A percentile compares a stretch with the other conserved stretches of the same genome.
Evolutionary conservation across 2,888 invertebrate genomes (phyloP).

Genomic region (Papilio elwesi): DNA sequence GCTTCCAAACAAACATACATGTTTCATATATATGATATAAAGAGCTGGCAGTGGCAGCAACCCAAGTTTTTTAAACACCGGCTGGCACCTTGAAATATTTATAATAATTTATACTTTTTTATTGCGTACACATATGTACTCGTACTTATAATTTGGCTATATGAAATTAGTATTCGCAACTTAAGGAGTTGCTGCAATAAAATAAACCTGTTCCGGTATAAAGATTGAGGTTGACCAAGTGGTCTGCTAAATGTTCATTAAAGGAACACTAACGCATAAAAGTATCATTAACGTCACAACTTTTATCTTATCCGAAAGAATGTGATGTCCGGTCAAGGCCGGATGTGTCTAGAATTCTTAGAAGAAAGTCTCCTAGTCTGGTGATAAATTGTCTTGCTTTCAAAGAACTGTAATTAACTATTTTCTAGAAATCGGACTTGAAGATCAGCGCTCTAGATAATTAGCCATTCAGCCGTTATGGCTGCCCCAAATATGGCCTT

Average conservation of each 20-base stretch:
- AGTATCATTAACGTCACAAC: not conserved
- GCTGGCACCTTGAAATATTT: too few species aligned
- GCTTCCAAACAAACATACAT: too few species aligned
- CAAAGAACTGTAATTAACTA: slow-evolving; percentile 17
- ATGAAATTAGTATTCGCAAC: too few species aligned
- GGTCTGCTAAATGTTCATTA: not conserved
- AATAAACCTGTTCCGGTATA: too few species aligned
- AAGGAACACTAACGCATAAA: not conserved
- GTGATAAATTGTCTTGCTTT: not conserved
- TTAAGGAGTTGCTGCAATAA: too few species aligned
- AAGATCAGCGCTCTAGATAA: slow-evolving; percentile 33
- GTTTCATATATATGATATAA: too few species aligned
- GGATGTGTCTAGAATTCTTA: not conserved
- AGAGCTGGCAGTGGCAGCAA: too few species aligned
- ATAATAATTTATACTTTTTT: too few species aligned
- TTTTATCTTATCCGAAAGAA: slow-evolving; percentile 46
- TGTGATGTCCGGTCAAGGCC: not conserved
- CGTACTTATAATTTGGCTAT: too few species aligned
- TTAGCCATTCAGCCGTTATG: slow-evolving; percentile 27
- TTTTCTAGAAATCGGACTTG: slow-evolving; percentile 10
- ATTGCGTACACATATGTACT: too few species aligned
- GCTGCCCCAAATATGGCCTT: slow-evolving; percentile 18
- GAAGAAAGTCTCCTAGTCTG: not conserved
- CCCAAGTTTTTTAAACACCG: too few species aligned
- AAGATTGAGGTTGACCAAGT: too few species aligned